These are phyloP conservation scores for Tricholauxania praeusta DNA, from an alignment of 2,888 invertebrate species.

Conservation along the genomic window DNA sequence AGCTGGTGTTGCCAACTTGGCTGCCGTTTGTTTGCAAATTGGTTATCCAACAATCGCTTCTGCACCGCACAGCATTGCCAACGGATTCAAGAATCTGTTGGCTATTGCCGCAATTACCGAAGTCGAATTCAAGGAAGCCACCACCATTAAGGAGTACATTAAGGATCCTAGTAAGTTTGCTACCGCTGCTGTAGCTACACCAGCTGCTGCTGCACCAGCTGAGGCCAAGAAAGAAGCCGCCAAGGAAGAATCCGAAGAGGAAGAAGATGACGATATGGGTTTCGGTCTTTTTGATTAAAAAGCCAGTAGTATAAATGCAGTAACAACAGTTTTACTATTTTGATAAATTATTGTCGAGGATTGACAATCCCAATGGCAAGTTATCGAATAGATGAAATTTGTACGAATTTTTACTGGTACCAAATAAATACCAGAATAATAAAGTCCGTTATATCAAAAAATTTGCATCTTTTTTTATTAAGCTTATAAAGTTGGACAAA, in stretches of 20 bases:
- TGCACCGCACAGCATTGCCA: constrained; percentile 96
- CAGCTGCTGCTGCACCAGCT: constrained; percentile 73
- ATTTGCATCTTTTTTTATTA: too few species aligned
- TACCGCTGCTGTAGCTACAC: constrained; percentile 73
- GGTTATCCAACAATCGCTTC: constrained; percentile 98
- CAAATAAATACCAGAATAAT: too few species aligned
- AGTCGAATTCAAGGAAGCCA: constrained; percentile 93
- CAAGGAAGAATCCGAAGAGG: constrained; percentile 80
- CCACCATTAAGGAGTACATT: constrained; percentile 91
- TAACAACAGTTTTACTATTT: constrained; percentile 24
- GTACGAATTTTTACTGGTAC: constrained; percentile 34
- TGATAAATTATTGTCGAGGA: constrained; percentile 66
- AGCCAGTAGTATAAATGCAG: constrained; percentile 24
- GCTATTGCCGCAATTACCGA: constrained; percentile 97
- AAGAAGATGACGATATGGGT: constrained; percentile 97
- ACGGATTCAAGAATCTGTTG: constrained; percentile 98
- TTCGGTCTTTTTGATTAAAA: constrained; percentile 94
- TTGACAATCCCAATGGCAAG: constrained; percentile 67
- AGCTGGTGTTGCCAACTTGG: constrained; percentile 94
- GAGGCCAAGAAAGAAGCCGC: constrained; percentile 79
- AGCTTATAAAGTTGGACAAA: too few species aligned
- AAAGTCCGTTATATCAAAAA: too few species aligned
- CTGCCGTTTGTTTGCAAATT: constrained; percentile 91
- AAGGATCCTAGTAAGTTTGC: constrained; percentile 98
- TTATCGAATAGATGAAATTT: constrained; percentile 48